Percentiles rank a stretch among this genome's conserved stretches.
Evolutionary conservation across 2,797 vertebrate genomes (phyloP).

Genomic region (Muscicapa comitata): DNA sequence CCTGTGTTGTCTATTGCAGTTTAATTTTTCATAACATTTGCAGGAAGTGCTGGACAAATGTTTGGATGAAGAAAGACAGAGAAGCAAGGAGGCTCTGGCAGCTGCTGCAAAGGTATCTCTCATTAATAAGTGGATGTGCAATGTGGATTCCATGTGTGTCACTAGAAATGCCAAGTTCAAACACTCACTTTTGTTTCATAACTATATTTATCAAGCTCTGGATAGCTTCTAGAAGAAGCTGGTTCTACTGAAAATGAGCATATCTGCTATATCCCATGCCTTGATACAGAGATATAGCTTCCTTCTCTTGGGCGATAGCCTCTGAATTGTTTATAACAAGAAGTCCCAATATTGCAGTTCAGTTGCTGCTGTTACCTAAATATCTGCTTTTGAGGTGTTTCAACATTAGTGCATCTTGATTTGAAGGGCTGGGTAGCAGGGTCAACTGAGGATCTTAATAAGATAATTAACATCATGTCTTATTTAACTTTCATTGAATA

Average conservation of each 20-base stretch:
- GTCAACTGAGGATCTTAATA: background rate
- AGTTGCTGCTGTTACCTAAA: background rate
- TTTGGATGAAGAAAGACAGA: slow-evolving; percentile 75
- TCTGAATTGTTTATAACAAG: background rate
- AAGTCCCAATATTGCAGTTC: background rate
- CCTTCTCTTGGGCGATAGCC: background rate
- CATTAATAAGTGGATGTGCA: background rate
- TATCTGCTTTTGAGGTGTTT: background rate
- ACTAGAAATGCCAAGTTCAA: background rate
- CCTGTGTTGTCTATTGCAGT: background rate
- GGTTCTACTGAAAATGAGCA: background rate
- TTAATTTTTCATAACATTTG: slow-evolving; percentile 5
- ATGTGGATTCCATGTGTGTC: background rate
- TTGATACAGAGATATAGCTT: background rate
- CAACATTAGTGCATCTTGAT: background rate
- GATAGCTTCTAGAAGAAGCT: background rate
- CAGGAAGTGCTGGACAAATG: slow-evolving; percentile 73
- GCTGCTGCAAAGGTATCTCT: slow-evolving; percentile 72
- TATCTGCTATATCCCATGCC: background rate
- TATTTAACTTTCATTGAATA: background rate
- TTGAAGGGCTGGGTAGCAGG: background rate
- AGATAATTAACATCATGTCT: background rate
- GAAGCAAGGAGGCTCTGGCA: slow-evolving; percentile 66
- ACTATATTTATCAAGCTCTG: background rate
- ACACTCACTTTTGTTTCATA: background rate